These are phyloP conservation scores for Cordylochernes scorpioides DNA, from an alignment of 2,888 invertebrate species.

Conservation along the genomic window DNA sequence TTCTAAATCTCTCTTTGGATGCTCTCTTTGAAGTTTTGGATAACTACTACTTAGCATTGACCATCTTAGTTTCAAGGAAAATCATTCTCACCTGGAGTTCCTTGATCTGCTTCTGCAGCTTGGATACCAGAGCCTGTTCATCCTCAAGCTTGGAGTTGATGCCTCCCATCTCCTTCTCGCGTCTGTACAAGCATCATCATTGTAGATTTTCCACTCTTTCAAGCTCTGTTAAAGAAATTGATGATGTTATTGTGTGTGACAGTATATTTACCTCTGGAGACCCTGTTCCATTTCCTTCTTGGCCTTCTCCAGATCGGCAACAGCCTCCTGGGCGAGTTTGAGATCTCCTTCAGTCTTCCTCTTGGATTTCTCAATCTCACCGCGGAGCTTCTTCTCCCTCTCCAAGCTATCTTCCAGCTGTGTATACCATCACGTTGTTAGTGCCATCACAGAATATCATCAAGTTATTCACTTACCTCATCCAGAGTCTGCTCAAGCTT, in stretches of 20 bases:
- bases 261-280: constrained; percentile 36
- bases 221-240: too few species aligned
- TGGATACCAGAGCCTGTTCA: constrained; percentile 88
- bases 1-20: too few species aligned
- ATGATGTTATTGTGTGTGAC: neutral
- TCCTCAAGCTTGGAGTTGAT: constrained; percentile 92
- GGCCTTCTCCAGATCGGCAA: constrained; percentile 85
- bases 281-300: constrained; percentile 92
- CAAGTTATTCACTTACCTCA: constrained; percentile 33
- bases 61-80: neutral
- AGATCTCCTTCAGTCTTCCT: constrained; percentile 97
- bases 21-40: too few species aligned
- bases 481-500: constrained; percentile 96
- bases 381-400: constrained; percentile 93
- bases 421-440: neutral
- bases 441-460: too few species aligned
- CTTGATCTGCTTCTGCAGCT: constrained; percentile 96
- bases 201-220: neutral
- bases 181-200: constrained; percentile 29
- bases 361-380: constrained; percentile 92
- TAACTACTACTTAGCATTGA: too few species aligned
- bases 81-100: constrained; percentile 42
- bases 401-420: constrained; percentile 82
- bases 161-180: constrained; percentile 92
- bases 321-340: constrained; percentile 92